Base-by-base conservation (phyloP, 2,888 invertebrate species). In the Ichneumoninae sp. region DNA sequence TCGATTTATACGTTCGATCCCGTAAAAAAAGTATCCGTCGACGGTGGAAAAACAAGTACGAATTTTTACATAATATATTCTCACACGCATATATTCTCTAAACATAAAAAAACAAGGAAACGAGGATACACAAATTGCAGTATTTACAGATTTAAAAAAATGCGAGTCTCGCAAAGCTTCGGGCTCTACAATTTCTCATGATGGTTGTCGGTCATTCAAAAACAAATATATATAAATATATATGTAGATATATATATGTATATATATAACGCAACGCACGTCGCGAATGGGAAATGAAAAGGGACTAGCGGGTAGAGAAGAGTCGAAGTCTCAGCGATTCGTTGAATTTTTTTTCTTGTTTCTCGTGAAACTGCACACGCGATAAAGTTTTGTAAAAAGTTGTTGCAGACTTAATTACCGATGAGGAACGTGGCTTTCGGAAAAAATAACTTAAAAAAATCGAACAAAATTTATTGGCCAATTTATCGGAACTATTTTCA, bases 101-200 rank as follows among this genome's bases (percentile, higher is more conserved):
- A 85, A 69, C 69, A 44, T 26, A 69, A 50, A 69, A 44, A 44
- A 44, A 69, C 22, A 50, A 57, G 66, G 22, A 60, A 50, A 80
- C 62, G 62, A 68, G 54, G 62, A 66, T 74, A 77, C 78, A 70
- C 40, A 65, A 62, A 57, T 74, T 81, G 52, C 77, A 66, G 13
- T 83, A 83, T 85, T 79, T 78, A 80, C 80, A 85, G n/a, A 68
- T 62, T 36, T 47, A 66, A 66, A 74, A 82, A 82, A 85, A 82
- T 77, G 71, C 62, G 62, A 8, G 33, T 72, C 60, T 69, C 72
- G 68, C 40, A 75, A 84, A 81, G 81, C 13, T 79, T 60, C 40
- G 82, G 79, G 78, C 84, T 82, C 76, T 84, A 72, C 33, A 65
- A 79, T 54, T 33, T 68, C 68, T 40, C 52, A 30, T 66, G 52